These are phyloP conservation scores for Germaria angustata DNA, from an alignment of 2,888 invertebrate species.

Conservation along the genomic window DNA sequence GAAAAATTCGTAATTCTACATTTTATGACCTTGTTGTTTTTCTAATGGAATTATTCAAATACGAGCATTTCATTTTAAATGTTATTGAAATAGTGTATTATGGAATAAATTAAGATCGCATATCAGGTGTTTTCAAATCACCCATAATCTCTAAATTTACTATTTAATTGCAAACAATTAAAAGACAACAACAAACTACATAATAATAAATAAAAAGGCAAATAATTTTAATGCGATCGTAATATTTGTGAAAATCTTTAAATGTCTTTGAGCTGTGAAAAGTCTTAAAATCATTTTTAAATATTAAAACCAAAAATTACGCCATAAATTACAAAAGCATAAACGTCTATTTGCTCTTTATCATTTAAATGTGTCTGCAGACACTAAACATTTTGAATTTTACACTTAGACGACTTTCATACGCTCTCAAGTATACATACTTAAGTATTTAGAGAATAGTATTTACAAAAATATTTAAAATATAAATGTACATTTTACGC, in stretches of 20 bases:
- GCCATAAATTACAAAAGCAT: constrained; percentile 56
- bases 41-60: not conserved
- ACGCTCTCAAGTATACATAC: not conserved
- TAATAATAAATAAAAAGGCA: not conserved
- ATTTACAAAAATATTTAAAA: not conserved
- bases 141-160: not conserved
- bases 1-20: not conserved
- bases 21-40: not conserved
- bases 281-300: constrained; percentile 19
- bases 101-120: too few species aligned
- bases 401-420: not conserved
- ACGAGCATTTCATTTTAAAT: too few species aligned
- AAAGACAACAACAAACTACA: not conserved
- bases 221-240: not conserved
- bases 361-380: constrained; percentile 54
- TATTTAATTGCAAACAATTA: not conserved
- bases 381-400: constrained; percentile 26
- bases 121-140: not conserved
- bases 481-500: not conserved
- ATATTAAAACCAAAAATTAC: constrained; percentile 35
- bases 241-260: constrained; percentile 36
- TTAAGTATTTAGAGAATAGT: not conserved
- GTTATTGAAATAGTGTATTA: too few species aligned
- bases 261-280: constrained; percentile 46
- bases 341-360: constrained; percentile 49